phyloP scores from a whole-genome alignment of 2,113 vertebrate species.

The Cheirogaleus medius region DNA sequence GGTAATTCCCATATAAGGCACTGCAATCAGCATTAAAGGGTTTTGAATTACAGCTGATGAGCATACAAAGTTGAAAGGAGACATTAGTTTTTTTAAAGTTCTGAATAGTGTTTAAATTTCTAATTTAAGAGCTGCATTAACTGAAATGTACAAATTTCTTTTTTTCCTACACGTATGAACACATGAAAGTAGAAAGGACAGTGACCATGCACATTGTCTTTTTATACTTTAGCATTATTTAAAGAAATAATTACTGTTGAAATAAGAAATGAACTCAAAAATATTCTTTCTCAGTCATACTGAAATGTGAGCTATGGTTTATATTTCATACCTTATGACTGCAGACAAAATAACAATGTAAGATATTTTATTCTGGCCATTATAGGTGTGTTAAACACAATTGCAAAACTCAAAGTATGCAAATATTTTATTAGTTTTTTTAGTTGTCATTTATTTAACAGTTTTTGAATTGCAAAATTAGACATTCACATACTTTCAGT shows the following conservation, averaged over 20 bases:
- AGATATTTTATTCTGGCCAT: not conserved
- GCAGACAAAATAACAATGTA: not conserved
- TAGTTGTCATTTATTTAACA: constrained; percentile 30
- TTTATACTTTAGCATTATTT: constrained; percentile 21
- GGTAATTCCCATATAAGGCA: constrained; percentile 37
- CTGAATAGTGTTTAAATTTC: constrained; percentile 57
- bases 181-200: not conserved
- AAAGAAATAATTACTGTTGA: constrained; percentile 24
- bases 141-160: not conserved
- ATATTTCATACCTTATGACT: not conserved
- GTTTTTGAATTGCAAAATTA: not conserved
- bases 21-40: constrained; percentile 45
- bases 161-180: not conserved
- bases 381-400: not conserved
- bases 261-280: constrained; percentile 6
- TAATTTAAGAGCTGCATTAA: constrained; percentile 43
- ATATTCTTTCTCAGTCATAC: not conserved
- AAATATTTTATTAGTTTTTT: constrained; percentile 5
- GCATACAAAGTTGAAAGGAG: constrained; percentile 37
- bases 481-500: not conserved
- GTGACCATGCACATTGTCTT: not conserved
- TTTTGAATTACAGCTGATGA: constrained; percentile 57
- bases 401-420: not conserved
- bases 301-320: not conserved
- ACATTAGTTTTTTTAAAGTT: constrained; percentile 57